Evolutionary conservation across 92 coral and sea anemone genomes (phyloP).

Genomic region (Pocillopora meandrina): DNA sequence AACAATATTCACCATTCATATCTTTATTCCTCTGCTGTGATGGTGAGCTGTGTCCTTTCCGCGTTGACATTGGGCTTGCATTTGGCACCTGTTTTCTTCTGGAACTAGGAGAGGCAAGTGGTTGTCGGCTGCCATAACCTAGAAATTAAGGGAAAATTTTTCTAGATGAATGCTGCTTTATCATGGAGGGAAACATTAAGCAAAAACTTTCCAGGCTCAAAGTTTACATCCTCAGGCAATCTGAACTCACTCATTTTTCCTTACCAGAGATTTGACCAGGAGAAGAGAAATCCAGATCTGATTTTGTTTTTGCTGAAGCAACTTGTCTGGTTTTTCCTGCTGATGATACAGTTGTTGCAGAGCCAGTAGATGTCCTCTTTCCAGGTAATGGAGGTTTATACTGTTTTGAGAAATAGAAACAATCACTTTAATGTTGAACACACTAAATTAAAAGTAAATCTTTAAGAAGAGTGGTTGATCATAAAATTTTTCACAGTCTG

Average conservation of each 20-base stretch:
- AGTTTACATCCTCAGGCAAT: neutral
- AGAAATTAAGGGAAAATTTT: neutral
- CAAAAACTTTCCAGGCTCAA: neutral
- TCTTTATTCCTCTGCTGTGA: conserved; percentile 22
- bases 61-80: conserved; percentile 20
- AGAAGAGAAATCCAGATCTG: conserved; percentile 20
- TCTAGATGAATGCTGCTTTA: too few species aligned
- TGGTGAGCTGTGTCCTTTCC: conserved; percentile 1
- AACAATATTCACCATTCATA: conserved; percentile 3
- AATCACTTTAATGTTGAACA: neutral
- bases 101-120: conserved; percentile 34
- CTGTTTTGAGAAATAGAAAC: conserved; percentile 21
- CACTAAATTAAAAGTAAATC: too few species aligned
- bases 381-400: conserved; percentile 86
- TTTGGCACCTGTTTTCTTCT: conserved; percentile 19
- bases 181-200: neutral
- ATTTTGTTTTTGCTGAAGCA: conserved; percentile 32
- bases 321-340: conserved; percentile 56
- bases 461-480: too few species aligned
- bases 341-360: conserved; percentile 48
- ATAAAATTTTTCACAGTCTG: too few species aligned
- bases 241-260: neutral
- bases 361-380: conserved; percentile 57
- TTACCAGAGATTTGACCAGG: conserved; percentile 34
- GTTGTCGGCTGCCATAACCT: conserved; percentile 23